Evolutionary conservation across 2,888 invertebrate genomes (phyloP).

Genomic region (Teleiodes luculella): DNA sequence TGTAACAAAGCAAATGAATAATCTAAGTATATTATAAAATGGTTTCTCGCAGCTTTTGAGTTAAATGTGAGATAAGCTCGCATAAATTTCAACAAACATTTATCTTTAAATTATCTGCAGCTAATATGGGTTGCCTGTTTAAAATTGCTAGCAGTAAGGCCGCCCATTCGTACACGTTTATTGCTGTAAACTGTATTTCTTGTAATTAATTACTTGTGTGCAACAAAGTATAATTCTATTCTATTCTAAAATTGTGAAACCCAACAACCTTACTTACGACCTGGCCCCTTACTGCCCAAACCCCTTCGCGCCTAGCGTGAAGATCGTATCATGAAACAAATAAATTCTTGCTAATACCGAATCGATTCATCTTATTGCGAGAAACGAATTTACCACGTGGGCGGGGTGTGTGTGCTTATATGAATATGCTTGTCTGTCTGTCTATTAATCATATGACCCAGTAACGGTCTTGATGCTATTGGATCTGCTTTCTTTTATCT

Average conservation of each 20-base stretch:
- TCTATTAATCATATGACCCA: conserved; percentile 21
- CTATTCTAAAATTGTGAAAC: background rate
- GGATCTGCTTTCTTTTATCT: background rate
- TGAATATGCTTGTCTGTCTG: conserved; percentile 20
- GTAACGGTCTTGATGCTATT: background rate
- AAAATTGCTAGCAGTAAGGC: no score
- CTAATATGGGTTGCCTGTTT: no score
- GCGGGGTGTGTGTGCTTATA: conserved; percentile 23
- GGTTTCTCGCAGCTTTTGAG: no score
- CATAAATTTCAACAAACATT: no score
- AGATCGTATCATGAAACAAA: conserved; percentile 21
- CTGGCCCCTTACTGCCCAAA: background rate
- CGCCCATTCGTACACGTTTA: no score
- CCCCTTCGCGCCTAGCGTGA: background rate
- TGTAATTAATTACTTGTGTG: no score
- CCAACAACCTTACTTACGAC: background rate
- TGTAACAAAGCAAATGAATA: no score
- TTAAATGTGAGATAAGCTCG: no score
- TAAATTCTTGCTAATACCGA: conserved; percentile 25
- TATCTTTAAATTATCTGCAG: no score
- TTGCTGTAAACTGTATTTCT: no score
- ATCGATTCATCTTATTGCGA: conserved; percentile 24
- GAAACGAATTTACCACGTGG: conserved; percentile 18
- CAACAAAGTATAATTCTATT: no score
- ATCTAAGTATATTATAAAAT: no score